Evolutionary conservation across 2,888 invertebrate species (phyloP).

Genomic region (Tetrapedia diversipes): DNA sequence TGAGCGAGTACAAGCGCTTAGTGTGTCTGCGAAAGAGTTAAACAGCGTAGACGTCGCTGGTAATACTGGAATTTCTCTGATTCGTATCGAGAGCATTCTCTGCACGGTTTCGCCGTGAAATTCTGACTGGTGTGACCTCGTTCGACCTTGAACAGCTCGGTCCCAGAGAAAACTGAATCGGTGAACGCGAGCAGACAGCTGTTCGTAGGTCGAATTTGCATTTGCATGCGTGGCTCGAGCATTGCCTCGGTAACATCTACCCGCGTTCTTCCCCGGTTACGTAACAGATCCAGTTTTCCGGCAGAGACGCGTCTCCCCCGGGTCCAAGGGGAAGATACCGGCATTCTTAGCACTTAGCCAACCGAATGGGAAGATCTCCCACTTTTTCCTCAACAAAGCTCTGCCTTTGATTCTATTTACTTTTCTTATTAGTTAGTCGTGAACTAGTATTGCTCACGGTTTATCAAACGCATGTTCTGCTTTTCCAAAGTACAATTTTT

Average conservation of each 20-base stretch:
- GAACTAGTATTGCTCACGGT: too few relatives aligned
- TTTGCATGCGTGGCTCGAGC: constrained; percentile 7
- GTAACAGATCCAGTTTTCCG: constrained; percentile 16
- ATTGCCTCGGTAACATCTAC: not conserved
- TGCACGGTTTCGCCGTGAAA: constrained; percentile 35
- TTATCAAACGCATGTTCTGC: too few relatives aligned
- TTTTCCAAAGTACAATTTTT: too few relatives aligned
- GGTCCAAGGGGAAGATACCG: too few relatives aligned
- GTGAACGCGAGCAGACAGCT: constrained; percentile 25
- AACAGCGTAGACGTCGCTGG: too few relatives aligned
- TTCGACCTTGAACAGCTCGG: constrained; percentile 58
- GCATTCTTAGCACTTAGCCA: too few relatives aligned
- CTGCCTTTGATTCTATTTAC: too few relatives aligned
- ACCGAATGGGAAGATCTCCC: too few relatives aligned
- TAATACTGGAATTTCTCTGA: not conserved
- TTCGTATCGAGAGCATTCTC: not conserved
- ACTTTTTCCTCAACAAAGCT: too few relatives aligned
- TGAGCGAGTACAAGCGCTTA: too few relatives aligned
- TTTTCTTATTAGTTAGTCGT: too few relatives aligned
- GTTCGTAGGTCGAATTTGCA: constrained; percentile 37
- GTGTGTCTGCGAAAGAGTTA: too few relatives aligned
- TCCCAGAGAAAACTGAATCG: constrained; percentile 14
- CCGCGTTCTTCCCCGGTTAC: not conserved
- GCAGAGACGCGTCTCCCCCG: not conserved
- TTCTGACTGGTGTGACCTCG: constrained; percentile 60